Evolutionary conservation across 2,113 vertebrate genomes (phyloP).

Genomic region (Chaetops frenatus): DNA sequence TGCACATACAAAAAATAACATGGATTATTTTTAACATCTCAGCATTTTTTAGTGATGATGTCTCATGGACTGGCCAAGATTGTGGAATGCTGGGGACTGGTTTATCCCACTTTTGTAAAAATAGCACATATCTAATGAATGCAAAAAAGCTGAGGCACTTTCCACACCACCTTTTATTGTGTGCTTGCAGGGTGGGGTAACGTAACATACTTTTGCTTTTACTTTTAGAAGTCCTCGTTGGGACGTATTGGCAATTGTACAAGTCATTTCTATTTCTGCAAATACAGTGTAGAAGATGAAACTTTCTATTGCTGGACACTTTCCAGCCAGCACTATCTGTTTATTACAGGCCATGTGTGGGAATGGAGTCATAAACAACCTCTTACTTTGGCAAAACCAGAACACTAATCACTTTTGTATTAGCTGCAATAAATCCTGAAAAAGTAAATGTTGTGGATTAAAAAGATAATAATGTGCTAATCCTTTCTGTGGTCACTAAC

Average conservation of each 20-base stretch:
- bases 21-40: conserved; percentile 52
- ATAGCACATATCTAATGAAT: not conserved
- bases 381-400: not conserved
- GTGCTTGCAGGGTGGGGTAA: not conserved
- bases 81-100: conserved; percentile 6
- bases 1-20: not conserved
- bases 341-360: not conserved
- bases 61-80: not conserved
- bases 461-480: conserved; percentile 59
- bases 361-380: conserved; percentile 46
- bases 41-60: conserved; percentile 25
- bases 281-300: not conserved
- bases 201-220: not conserved
- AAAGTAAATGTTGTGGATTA: conserved; percentile 52
- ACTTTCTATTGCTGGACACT: not conserved
- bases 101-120: conserved; percentile 1
- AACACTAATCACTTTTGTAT: conserved; percentile 63
- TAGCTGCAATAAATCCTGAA: conserved; percentile 41
- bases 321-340: conserved; percentile 10
- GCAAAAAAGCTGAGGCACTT: not conserved
- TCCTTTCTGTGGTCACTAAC: conserved; percentile 41
- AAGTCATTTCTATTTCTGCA: not conserved
- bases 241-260: not conserved
- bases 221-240: not conserved
- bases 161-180: not conserved